These are phyloP conservation scores for Dryadula phaetusa DNA, from an alignment of 2,888 invertebrate genomes.

Conservation along the genomic window DNA sequence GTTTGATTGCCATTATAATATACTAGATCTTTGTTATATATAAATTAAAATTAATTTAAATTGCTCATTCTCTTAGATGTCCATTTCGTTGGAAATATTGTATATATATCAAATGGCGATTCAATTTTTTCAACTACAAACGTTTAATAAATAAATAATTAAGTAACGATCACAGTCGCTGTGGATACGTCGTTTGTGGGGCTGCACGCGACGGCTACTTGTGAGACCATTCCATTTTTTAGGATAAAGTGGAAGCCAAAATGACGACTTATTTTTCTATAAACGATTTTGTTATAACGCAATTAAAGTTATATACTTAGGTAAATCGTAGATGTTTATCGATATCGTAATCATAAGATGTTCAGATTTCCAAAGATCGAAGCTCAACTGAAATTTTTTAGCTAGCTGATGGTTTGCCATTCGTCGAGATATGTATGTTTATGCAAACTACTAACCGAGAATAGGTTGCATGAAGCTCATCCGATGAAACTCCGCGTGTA, in stretches of 20 bases:
- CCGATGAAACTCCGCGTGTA: slow-evolving; percentile 51
- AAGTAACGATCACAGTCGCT: slow-evolving; percentile 34
- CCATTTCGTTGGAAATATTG: slow-evolving; percentile 17
- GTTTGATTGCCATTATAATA: slow-evolving; percentile 76
- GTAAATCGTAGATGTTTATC: slow-evolving; percentile 79
- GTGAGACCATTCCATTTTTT: slow-evolving; percentile 81
- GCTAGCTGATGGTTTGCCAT: slow-evolving; percentile 64
- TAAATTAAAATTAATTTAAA: slow-evolving; percentile 18
- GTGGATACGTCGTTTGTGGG: slow-evolving; percentile 31
- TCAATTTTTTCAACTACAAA: slow-evolving; percentile 31
- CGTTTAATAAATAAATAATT: slow-evolving; percentile 30
- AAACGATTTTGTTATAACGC: slow-evolving; percentile 82
- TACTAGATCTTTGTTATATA: slow-evolving; percentile 33
- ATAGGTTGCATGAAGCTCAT: slow-evolving; percentile 39
- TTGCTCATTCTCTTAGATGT: slow-evolving; percentile 30
- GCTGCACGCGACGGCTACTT: slow-evolving; percentile 65
- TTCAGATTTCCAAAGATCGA: slow-evolving; percentile 82
- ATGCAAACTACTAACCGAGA: slow-evolving; percentile 42
- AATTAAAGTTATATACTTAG: slow-evolving; percentile 65
- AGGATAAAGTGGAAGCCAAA: slow-evolving; percentile 81
- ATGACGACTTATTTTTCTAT: slow-evolving; percentile 82
- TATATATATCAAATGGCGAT: slow-evolving; percentile 32
- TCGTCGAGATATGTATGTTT: slow-evolving; percentile 53
- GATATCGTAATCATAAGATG: slow-evolving; percentile 73
- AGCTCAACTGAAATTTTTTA: slow-evolving; percentile 79